phyloP scores from a whole-genome alignment of 2,888 invertebrate species.

The Quadriops clusia region DNA sequence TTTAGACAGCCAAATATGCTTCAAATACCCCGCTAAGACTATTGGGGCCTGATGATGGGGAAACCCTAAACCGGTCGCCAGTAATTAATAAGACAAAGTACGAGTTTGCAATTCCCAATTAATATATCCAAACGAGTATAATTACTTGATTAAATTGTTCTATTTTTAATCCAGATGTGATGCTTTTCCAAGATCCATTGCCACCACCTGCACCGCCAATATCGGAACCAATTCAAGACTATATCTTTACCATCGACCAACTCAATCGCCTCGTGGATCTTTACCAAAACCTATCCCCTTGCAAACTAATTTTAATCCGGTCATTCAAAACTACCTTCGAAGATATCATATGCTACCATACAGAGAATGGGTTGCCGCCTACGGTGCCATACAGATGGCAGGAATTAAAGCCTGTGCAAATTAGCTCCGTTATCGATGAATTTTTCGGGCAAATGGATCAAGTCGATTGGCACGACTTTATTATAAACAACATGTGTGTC shows the following conservation, averaged over 20 bases:
- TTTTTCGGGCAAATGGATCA: conserved; percentile 45
- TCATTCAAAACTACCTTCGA: conserved; percentile 35
- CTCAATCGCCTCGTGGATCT: conserved; percentile 26
- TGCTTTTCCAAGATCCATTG: conserved; percentile 24
- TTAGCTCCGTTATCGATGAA: too few species aligned
- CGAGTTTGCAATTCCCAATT: too few species aligned
- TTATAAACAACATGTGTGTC: conserved; percentile 47
- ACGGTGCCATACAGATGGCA: conserved; percentile 32
- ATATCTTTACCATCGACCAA: conserved; percentile 27
- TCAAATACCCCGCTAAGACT: too few species aligned
- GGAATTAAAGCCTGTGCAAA: conserved; percentile 20
- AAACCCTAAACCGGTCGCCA: too few species aligned
- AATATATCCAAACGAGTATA: too few species aligned
- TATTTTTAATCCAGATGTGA: conserved; percentile 28
- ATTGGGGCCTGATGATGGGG: too few species aligned
- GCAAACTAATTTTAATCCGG: conserved; percentile 31
- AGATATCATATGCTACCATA: conserved; percentile 32
- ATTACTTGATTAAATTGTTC: too few species aligned
- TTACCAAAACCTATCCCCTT: conserved; percentile 32
- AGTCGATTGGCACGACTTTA: conserved; percentile 55
- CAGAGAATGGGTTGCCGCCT: conserved; percentile 24
- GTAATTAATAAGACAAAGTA: too few species aligned
- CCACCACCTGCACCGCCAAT: conserved; percentile 20
- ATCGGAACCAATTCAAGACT: conserved; percentile 15
- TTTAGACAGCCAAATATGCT: too few species aligned